Evolutionary conservation across 2,888 invertebrate genomes (phyloP), one percentile per base, ranked within the genome.

Genomic region (Nemurella pictetii): DNA sequence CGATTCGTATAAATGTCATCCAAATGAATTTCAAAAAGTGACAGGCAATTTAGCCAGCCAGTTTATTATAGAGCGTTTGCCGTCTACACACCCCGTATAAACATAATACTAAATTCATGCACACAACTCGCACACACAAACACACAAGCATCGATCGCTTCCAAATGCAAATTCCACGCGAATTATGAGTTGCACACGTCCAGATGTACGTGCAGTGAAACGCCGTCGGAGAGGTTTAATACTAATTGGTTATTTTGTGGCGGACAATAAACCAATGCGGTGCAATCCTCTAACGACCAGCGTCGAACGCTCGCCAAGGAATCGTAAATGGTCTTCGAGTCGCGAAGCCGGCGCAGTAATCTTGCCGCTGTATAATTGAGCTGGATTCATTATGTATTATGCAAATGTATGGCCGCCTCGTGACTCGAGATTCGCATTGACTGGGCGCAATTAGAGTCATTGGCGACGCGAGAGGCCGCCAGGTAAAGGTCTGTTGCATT

Each of bases 301-400:
- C 55, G 55, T 2, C 55, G 1, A 55, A 55, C 55, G 55, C 20
- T 55, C 20, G 55, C 9, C 55, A 55, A n/a, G 55, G 55, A 20
- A 7, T 2, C 20, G 20, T 20, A 7, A 55, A 55, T n/a, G n/a
- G 55, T 20, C 55, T 55, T 2, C 28, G 78, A 78, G 20, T n/a
- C 27, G 12, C 28, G 78, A 74, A 74, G n/a, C n/a, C 20, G 80
- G 32, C 20, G 29, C 32, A 81, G 32, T 15, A 80, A 81, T 81
- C 80, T n/a, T 9, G 5, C 26, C 0, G 36, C 55, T 20, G 55
- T 12, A 26, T 81, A 81, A 81, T 81, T 81, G 80, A 35, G 26
- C 32, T 35, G 55, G 20, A 30, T 81, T 81, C 80, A 81, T 81
- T 81, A 35, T 35, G 80, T 26, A 36, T 81, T 81, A 81, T 81